A percentile compares a stretch with the other conserved stretches of the same genome.
Conservation (phyloP, 2,113 vertebrate species). For the Gallinago jamesoni region DNA sequence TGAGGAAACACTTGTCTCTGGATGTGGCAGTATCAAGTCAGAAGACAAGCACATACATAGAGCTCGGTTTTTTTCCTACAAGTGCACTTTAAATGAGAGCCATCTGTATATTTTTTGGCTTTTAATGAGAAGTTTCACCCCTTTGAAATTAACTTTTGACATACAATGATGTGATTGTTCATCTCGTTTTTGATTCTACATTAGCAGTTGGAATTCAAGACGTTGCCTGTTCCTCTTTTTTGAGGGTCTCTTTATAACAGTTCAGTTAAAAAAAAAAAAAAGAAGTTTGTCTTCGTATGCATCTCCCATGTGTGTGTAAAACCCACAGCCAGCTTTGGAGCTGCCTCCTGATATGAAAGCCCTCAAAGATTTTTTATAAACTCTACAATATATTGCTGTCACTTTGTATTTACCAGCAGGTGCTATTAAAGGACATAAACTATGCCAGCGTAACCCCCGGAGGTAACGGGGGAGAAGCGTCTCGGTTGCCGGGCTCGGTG, state of each 20-base stretch:
- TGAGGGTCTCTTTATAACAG: neutral
- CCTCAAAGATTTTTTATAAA: neutral
- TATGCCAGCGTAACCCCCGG: neutral
- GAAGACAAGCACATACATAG: neutral
- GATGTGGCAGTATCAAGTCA: neutral
- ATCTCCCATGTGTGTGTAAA: neutral
- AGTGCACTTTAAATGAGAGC: neutral
- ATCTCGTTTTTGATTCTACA: neutral
- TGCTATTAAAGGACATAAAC: conserved; percentile 32
- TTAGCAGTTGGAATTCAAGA: neutral
- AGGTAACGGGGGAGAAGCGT: neutral
- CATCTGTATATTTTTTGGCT: neutral
- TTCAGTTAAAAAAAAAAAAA: neutral
- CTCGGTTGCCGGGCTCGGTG: neutral
- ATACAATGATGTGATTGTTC: neutral
- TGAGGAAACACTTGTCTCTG: neutral
- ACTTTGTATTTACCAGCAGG: neutral
- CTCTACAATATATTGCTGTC: neutral
- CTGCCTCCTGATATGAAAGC: neutral
- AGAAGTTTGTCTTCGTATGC: neutral
- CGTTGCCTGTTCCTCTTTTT: neutral
- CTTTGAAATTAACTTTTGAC: neutral
- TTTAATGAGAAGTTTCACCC: neutral
- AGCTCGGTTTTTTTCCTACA: neutral
- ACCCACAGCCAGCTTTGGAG: neutral